Conservation (phyloP, 2,113 vertebrate species). For the Hucho hucho region DNA sequence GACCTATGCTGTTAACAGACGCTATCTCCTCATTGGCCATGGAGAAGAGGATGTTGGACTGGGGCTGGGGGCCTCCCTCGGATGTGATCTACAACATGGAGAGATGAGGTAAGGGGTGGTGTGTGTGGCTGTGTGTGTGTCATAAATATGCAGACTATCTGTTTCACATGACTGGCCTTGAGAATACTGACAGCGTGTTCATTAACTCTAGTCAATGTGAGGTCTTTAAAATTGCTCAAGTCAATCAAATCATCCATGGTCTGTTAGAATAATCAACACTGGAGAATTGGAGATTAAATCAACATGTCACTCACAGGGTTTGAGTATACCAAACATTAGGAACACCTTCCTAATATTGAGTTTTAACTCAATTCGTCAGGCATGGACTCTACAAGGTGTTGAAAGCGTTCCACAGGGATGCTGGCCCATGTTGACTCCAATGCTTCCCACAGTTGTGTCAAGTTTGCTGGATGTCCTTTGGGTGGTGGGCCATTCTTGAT, state of each 20-base stretch:
- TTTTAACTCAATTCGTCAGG: too few relatives aligned
- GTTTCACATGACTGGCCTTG: neutral
- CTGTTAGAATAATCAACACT: constrained; percentile 14
- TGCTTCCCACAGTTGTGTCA: too few relatives aligned
- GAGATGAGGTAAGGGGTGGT: neutral
- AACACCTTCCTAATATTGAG: too few relatives aligned
- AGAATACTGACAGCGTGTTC: constrained; percentile 5
- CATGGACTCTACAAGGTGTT: too few relatives aligned
- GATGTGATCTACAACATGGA: constrained; percentile 82
- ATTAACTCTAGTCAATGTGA: constrained; percentile 4
- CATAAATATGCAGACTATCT: constrained; percentile 6
- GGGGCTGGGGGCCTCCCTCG: constrained; percentile 94
- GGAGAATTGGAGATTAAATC: constrained; percentile 18
- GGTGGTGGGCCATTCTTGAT: too few relatives aligned
- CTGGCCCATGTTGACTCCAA: too few relatives aligned
- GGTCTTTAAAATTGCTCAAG: constrained; percentile 25
- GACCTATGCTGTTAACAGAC: constrained; percentile 75
- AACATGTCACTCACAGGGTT: neutral
- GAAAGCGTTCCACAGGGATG: too few relatives aligned
- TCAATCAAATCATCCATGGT: constrained; percentile 11
- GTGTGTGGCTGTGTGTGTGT: too few relatives aligned
- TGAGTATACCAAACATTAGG: neutral
- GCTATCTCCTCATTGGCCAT: constrained; percentile 77
- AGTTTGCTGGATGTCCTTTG: too few relatives aligned
- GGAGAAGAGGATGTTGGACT: constrained; percentile 92